Conservation (phyloP, 2,113 vertebrate genomes). For the Cheirogaleus medius region DNA sequence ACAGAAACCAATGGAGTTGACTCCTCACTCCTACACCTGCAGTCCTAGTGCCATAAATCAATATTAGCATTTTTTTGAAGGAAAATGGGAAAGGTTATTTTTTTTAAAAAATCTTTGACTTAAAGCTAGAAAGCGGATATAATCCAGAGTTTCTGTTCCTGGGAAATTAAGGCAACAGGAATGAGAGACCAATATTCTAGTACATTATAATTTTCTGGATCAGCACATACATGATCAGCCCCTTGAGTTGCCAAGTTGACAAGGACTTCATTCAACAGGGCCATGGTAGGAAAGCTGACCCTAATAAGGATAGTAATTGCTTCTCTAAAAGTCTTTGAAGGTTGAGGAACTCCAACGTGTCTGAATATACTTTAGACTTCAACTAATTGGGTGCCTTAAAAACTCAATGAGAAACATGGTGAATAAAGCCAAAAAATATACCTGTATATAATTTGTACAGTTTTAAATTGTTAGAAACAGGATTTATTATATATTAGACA, state of each 20-base stretch:
- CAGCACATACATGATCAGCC: background rate
- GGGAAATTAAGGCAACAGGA: background rate
- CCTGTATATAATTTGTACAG: background rate
- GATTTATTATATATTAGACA: background rate
- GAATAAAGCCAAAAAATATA: background rate
- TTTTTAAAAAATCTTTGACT: background rate
- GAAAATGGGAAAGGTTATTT: background rate
- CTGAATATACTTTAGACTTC: background rate
- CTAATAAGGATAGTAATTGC: background rate
- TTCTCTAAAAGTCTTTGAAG: background rate
- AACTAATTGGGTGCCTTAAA: background rate
- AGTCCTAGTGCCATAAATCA: background rate
- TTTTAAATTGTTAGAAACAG: background rate
- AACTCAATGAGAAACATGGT: background rate
- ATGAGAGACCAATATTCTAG: background rate
- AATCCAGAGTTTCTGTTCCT: background rate
- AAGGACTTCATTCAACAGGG: background rate
- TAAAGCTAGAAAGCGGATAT: background rate
- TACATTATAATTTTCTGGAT: background rate
- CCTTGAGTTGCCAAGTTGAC: background rate
- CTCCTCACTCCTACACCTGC: fast-evolving
- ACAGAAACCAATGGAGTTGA: background rate
- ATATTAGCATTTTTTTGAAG: background rate
- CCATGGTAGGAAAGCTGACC: background rate
- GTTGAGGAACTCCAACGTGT: background rate